Percentiles rank a stretch among this genome's conserved stretches.
These are phyloP conservation scores for Arizona elegans DNA, from an alignment of 2,113 vertebrate species.

Conservation along the genomic window DNA sequence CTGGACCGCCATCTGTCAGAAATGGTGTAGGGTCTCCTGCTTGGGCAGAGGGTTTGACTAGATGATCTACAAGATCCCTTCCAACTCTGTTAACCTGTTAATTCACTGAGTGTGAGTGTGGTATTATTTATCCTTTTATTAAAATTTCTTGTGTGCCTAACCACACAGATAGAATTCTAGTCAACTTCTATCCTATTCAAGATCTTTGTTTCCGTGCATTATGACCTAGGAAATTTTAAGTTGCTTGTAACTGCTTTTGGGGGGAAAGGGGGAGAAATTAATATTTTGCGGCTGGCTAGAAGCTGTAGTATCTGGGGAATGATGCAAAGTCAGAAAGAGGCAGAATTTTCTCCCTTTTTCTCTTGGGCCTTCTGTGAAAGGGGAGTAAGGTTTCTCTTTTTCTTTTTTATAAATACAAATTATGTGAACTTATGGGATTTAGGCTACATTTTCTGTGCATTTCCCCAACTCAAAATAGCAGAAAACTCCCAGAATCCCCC, in stretches of 20 bases:
- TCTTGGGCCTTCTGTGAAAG: background rate
- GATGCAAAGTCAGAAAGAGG: background rate
- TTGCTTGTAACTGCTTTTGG: background rate
- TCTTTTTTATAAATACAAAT: background rate
- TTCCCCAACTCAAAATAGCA: background rate
- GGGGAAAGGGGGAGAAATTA: accelerated
- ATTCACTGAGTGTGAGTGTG: no score
- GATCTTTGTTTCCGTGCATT: background rate
- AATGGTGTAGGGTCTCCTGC: no score
- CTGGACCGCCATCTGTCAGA: no score
- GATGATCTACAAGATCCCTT: no score
- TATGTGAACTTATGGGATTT: background rate
- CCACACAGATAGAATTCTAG: no score
- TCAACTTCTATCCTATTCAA: background rate
- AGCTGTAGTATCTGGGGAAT: background rate
- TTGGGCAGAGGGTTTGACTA: no score
- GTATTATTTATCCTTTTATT: no score
- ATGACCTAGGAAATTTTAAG: background rate
- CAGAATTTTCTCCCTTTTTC: background rate
- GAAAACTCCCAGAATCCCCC: background rate
- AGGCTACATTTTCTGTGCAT: background rate
- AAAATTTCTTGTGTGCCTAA: no score
- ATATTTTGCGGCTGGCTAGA: background rate
- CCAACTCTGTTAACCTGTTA: no score
- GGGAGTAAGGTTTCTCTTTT: background rate